A percentile compares a stretch with the other conserved stretches of the same genome.
Conservation (phyloP, 2,797 vertebrate genomes). For the Melanotaenia parkinsoni region DNA sequence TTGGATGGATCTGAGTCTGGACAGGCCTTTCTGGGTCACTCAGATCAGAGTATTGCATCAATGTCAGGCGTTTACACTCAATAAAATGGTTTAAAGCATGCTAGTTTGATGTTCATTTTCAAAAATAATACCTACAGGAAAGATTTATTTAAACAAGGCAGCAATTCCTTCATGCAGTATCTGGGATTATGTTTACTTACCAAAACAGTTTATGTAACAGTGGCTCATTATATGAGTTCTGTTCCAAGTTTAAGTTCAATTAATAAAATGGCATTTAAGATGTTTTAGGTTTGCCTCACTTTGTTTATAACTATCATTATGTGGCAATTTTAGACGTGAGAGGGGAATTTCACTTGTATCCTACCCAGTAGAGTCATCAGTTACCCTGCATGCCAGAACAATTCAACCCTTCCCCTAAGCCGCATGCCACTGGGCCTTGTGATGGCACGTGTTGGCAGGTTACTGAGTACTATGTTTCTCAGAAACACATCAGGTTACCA, state of each 20-base stretch:
- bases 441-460: slow-evolving; percentile 53
- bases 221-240: slow-evolving; percentile 20
- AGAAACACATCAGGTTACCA: slow-evolving; percentile 64
- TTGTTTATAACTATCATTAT: not conserved
- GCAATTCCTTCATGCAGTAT: not conserved
- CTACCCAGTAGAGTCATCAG: slow-evolving; percentile 29
- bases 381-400: slow-evolving; percentile 28
- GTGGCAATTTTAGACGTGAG: slow-evolving; percentile 13
- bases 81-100: slow-evolving; percentile 15
- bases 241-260: slow-evolving; percentile 3
- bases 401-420: slow-evolving; percentile 38
- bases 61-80: not conserved
- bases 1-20: slow-evolving; percentile 58
- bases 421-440: slow-evolving; percentile 24
- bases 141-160: slow-evolving; percentile 14
- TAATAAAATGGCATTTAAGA: slow-evolving; percentile 20
- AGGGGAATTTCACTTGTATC: slow-evolving; percentile 19
- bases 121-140: slow-evolving; percentile 8
- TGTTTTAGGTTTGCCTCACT: not conserved
- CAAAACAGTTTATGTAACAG: slow-evolving; percentile 5
- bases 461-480: slow-evolving; percentile 42
- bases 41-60: slow-evolving; percentile 31
- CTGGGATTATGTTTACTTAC: slow-evolving; percentile 36
- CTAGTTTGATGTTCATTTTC: slow-evolving; percentile 17
- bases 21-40: slow-evolving; percentile 68